These are phyloP conservation scores for Theristicus caerulescens DNA, from an alignment of 2,113 vertebrate genomes.

Conservation along the genomic window DNA sequence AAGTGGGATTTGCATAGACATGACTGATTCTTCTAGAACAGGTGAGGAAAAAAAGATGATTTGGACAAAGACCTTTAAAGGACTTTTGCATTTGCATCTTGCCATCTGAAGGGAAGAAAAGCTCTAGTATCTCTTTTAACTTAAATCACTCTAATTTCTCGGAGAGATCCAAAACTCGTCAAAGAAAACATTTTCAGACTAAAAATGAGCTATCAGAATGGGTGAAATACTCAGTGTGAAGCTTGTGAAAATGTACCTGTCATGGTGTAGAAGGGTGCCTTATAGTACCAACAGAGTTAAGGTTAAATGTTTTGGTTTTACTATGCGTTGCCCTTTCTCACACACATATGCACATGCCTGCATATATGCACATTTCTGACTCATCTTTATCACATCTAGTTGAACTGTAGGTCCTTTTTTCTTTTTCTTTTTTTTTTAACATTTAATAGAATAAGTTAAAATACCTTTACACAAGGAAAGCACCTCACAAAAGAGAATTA, in stretches of 20 bases:
- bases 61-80: constrained; percentile 41
- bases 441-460: neutral
- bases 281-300: neutral
- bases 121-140: neutral
- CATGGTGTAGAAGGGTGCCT: neutral
- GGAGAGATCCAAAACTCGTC: neutral
- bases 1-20: constrained; percentile 50
- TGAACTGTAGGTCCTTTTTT: neutral
- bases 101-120: constrained; percentile 1
- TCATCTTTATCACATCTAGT: neutral
- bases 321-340: neutral
- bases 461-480: neutral
- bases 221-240: neutral
- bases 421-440: neutral
- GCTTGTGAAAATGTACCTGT: neutral
- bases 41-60: neutral
- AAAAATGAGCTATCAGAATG: neutral
- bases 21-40: constrained; percentile 41
- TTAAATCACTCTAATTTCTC: constrained; percentile 12
- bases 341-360: neutral
- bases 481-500: neutral
- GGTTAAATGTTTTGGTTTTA: neutral
- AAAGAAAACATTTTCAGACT: constrained; percentile 8
- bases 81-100: constrained; percentile 30
- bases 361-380: neutral